phyloP scores from a whole-genome alignment of 2,113 vertebrate genomes.

The Ciconia maguari region DNA sequence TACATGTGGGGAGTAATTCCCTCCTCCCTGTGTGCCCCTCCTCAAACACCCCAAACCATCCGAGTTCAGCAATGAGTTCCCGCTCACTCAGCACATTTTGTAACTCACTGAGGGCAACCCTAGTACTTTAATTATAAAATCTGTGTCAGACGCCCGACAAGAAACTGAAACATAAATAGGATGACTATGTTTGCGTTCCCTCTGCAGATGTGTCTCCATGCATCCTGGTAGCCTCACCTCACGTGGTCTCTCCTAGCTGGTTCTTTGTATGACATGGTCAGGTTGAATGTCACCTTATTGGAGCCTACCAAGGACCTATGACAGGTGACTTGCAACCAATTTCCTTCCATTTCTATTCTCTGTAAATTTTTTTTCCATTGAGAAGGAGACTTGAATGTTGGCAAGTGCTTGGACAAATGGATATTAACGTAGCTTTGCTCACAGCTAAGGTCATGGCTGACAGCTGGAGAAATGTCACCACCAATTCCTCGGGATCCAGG shows the following conservation, averaged over 20 bases:
- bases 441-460: neutral
- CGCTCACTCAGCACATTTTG: fast-evolving
- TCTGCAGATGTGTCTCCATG: neutral
- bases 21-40: neutral
- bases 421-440: neutral
- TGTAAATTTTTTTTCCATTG: neutral
- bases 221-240: neutral
- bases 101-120: neutral
- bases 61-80: neutral
- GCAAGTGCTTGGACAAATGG: neutral
- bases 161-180: neutral
- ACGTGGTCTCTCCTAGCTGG: neutral
- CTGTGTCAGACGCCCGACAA: fast-evolving
- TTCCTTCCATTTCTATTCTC: neutral
- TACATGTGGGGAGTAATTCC: neutral
- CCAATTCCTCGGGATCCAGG: neutral
- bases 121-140: neutral
- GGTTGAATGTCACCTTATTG: neutral
- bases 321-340: neutral
- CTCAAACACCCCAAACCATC: neutral
- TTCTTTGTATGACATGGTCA: neutral
- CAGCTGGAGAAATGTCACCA: neutral
- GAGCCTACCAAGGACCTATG: neutral
- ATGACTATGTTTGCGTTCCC: fast-evolving
- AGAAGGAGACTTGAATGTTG: neutral